These are phyloP conservation scores for Coilia nasus DNA, from an alignment of 2,797 vertebrate genomes.

Conservation along the genomic window DNA sequence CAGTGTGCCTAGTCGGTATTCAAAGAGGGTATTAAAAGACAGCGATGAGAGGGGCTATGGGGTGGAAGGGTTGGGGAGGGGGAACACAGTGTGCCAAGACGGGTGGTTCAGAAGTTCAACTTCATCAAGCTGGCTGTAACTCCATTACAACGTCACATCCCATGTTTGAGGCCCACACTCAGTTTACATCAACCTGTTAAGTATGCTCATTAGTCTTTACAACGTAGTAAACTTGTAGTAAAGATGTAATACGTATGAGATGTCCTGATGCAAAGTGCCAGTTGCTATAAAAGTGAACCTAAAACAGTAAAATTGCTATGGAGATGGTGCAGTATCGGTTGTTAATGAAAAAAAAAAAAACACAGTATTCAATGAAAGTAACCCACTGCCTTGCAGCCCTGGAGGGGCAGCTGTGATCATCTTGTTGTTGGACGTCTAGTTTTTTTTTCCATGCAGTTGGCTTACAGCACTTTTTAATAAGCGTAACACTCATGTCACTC, in stretches of 20 bases:
- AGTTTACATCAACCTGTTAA: background rate
- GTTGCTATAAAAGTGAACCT: background rate
- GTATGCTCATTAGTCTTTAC: background rate
- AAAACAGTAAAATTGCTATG: background rate
- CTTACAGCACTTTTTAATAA: background rate
- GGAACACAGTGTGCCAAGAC: background rate
- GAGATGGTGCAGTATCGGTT: background rate
- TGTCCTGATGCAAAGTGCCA: background rate
- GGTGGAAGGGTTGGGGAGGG: no score
- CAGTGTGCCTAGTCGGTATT: background rate
- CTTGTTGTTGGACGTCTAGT: background rate
- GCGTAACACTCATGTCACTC: background rate
- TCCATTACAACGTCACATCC: background rate
- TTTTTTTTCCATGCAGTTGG: background rate
- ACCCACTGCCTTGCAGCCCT: background rate
- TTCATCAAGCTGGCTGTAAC: background rate
- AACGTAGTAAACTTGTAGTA: background rate
- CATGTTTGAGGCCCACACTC: background rate
- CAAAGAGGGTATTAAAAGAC: background rate
- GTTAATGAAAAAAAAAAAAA: background rate
- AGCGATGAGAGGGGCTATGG: background rate
- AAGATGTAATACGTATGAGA: background rate
- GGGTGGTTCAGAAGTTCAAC: conserved; percentile 14
- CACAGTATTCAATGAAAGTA: background rate
- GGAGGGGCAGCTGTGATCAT: background rate